phyloP scores from a whole-genome alignment of 2,113 vertebrate genomes.

The Sminthopsis crassicaudata region DNA sequence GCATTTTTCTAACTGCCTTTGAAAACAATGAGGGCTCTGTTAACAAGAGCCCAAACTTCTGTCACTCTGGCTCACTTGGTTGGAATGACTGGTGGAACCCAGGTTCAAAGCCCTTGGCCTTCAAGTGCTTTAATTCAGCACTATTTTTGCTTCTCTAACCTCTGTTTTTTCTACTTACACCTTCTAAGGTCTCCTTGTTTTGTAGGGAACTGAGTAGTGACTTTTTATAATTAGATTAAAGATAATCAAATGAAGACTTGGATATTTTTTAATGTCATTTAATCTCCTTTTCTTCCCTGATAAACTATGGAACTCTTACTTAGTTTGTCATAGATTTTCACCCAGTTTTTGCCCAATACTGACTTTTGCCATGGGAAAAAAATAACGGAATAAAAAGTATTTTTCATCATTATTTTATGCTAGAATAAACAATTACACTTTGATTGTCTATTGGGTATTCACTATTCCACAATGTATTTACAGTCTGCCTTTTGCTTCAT shows the following conservation, averaged over 20 bases:
- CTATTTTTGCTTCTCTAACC: slow-evolving; percentile 85
- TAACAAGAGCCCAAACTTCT: slow-evolving; percentile 81
- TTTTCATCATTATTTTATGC: slow-evolving; percentile 73
- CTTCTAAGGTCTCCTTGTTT: slow-evolving; percentile 87
- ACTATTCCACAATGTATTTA: slow-evolving; percentile 48
- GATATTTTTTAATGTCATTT: slow-evolving; percentile 84
- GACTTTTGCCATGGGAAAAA: slow-evolving; percentile 65
- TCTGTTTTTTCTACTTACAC: slow-evolving; percentile 82
- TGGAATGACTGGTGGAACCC: slow-evolving; percentile 88
- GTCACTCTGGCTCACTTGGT: slow-evolving; percentile 83
- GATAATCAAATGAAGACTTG: slow-evolving; percentile 85
- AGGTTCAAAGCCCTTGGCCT: slow-evolving; percentile 89
- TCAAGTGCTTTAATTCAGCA: slow-evolving; percentile 88
- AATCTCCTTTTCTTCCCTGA: slow-evolving; percentile 68
- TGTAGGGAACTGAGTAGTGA: slow-evolving; percentile 79
- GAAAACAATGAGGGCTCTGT: slow-evolving; percentile 96
- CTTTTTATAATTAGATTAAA: slow-evolving; percentile 87
- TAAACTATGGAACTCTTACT: slow-evolving; percentile 68
- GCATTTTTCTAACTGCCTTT: slow-evolving; percentile 87
- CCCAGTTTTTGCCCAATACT: slow-evolving; percentile 41
- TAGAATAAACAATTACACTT: slow-evolving; percentile 66
- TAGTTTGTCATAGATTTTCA: slow-evolving; percentile 78
- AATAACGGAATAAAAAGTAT: slow-evolving; percentile 54
- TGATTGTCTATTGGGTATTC: slow-evolving; percentile 59
- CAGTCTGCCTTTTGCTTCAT: slow-evolving; percentile 54